Evolutionary conservation across 2,888 invertebrate species (phyloP).

Genomic region (Acleris emargana): DNA sequence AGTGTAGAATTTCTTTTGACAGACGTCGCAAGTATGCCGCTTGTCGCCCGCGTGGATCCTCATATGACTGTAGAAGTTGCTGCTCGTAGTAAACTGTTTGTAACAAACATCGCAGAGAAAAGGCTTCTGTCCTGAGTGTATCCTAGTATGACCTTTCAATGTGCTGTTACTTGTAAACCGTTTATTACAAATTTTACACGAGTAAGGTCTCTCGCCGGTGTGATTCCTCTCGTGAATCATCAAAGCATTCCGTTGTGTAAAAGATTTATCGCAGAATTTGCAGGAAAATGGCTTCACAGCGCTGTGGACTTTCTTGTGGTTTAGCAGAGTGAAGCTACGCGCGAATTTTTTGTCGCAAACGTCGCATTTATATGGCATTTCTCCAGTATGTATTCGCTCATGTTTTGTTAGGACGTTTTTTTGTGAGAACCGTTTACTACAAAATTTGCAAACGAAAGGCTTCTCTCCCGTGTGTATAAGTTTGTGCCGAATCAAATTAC

Average conservation of each 20-base stretch:
- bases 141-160: constrained; percentile 17
- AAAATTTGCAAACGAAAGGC: constrained; percentile 8
- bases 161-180: constrained; percentile 28
- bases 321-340: constrained; percentile 10
- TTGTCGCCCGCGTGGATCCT: constrained; percentile 10
- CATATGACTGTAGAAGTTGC: constrained; percentile 30
- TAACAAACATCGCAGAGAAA: constrained; percentile 30
- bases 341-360: constrained; percentile 8
- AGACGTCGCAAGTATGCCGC: not conserved
- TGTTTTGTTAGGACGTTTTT: constrained; percentile 8
- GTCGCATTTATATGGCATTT: not conserved
- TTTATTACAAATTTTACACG: constrained; percentile 22
- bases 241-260: constrained; percentile 24
- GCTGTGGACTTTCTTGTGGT: constrained; percentile 26
- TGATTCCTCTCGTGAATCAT: constrained; percentile 30
- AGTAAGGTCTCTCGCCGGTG: constrained; percentile 23
- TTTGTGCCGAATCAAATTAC: constrained; percentile 14
- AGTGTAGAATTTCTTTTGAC: constrained; percentile 6
- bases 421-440: constrained; percentile 22
- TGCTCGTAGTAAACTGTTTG: constrained; percentile 26
- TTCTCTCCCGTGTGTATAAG: constrained; percentile 13
- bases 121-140: constrained; percentile 13
- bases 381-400: not conserved
- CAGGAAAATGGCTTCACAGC: constrained; percentile 22
- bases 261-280: constrained; percentile 21